Percentiles rank a stretch among this genome's conserved stretches.
Conservation (phyloP, 2,888 invertebrate species). For the Pyralis farinalis region DNA sequence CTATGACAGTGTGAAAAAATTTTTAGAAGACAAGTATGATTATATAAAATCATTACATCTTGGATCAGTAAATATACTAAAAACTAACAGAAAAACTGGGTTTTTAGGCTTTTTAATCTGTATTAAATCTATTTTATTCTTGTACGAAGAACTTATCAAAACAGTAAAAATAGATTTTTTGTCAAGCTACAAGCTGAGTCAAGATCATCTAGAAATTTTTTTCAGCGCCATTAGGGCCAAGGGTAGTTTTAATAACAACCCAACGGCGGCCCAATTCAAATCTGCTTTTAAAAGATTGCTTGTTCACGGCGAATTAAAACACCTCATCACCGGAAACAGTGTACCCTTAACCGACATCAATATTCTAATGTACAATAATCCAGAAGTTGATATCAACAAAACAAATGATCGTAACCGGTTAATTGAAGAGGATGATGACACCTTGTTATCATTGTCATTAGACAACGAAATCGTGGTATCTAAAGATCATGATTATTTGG, state of each 20-base stretch:
- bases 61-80: no score
- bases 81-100: background rate
- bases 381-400: no score
- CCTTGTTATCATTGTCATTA: no score
- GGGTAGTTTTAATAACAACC: slow-evolving; percentile 20
- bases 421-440: no score
- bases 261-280: slow-evolving; percentile 11
- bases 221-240: slow-evolving; percentile 13
- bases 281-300: background rate
- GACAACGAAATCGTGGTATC: no score
- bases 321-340: slow-evolving; percentile 8
- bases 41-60: no score
- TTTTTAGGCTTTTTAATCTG: slow-evolving; percentile 6
- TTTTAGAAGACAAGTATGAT: no score
- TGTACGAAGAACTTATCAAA: background rate
- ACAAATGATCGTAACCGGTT: no score
- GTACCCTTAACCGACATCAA: slow-evolving; percentile 3
- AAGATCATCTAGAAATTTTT: no score
- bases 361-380: background rate
- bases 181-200: slow-evolving; percentile 13
- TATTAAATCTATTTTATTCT: slow-evolving; percentile 1
- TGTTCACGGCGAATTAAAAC: background rate
- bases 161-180: slow-evolving; percentile 6
- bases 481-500: no score
- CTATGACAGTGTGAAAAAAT: no score